Evolutionary conservation across 1,140 invertebrate genomes (phyloP).

Genomic region (Dryas iulia): DNA sequence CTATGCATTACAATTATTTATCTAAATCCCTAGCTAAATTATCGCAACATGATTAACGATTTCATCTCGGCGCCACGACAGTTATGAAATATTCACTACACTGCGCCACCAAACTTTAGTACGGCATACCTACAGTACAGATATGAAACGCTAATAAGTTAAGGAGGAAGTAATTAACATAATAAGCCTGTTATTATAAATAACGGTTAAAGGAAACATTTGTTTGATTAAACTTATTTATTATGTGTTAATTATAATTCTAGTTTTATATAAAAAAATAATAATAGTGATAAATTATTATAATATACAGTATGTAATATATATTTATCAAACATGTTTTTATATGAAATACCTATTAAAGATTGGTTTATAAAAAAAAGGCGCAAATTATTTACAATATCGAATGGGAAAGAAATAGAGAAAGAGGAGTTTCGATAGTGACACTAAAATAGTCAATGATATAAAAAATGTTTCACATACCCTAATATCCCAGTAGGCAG

Average conservation of each 20-base stretch:
- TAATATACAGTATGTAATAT: neutral
- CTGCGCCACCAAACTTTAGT: neutral
- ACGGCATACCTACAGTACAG: neutral
- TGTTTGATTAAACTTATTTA: neutral
- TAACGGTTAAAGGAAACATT: neutral
- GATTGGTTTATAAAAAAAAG: too few species aligned
- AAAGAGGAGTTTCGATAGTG: too few species aligned
- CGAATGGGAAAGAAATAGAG: too few species aligned
- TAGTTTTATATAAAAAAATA: neutral
- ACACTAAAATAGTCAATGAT: too few species aligned
- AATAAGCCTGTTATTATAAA: neutral
- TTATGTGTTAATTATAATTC: neutral
- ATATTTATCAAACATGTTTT: too few species aligned
- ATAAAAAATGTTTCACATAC: too few species aligned
- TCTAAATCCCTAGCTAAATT: neutral
- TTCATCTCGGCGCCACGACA: neutral
- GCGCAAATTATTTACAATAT: too few species aligned
- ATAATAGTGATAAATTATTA: neutral
- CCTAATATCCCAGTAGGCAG: too few species aligned
- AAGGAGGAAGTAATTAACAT: neutral
- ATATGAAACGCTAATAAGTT: conserved; percentile 2
- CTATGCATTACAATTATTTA: neutral
- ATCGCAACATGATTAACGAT: neutral
- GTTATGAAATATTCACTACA: neutral
- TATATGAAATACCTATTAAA: too few species aligned